Conservation (phyloP, 2,797 vertebrate species). For the Melanitta fusca region DNA sequence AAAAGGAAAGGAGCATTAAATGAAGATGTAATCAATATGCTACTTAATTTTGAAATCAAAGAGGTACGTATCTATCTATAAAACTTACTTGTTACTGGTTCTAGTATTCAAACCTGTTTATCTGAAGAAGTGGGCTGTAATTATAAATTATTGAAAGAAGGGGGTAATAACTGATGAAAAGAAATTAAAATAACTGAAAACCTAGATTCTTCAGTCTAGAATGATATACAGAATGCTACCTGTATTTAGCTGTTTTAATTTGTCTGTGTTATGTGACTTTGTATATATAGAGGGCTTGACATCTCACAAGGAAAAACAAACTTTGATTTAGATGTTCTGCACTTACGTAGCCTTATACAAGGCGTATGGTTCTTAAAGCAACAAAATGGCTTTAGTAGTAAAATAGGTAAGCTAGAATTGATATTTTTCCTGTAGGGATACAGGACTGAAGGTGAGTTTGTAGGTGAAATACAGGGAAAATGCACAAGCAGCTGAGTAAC, state of each 20-base stretch:
- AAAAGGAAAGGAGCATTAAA: conserved; percentile 13
- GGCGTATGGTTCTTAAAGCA: neutral
- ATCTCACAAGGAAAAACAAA: neutral
- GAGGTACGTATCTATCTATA: conserved; percentile 79
- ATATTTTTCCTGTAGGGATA: neutral
- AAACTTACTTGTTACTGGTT: neutral
- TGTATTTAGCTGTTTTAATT: neutral
- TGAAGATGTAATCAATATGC: conserved; percentile 84
- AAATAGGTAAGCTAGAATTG: neutral
- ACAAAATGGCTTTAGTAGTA: neutral
- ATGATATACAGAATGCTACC: neutral
- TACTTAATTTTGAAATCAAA: conserved; percentile 92
- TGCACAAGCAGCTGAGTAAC: neutral
- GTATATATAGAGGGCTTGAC: neutral
- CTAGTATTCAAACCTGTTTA: neutral
- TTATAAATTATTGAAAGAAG: neutral
- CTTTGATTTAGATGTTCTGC: neutral
- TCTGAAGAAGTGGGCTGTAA: neutral
- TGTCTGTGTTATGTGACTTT: neutral
- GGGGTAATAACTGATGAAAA: neutral
- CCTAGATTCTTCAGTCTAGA: neutral
- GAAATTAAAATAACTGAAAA: neutral
- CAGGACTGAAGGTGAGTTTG: neutral
- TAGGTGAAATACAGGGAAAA: neutral
- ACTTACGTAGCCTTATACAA: neutral